phyloP scores from a whole-genome alignment of 2,797 vertebrate genomes.

The Falco peregrinus region DNA sequence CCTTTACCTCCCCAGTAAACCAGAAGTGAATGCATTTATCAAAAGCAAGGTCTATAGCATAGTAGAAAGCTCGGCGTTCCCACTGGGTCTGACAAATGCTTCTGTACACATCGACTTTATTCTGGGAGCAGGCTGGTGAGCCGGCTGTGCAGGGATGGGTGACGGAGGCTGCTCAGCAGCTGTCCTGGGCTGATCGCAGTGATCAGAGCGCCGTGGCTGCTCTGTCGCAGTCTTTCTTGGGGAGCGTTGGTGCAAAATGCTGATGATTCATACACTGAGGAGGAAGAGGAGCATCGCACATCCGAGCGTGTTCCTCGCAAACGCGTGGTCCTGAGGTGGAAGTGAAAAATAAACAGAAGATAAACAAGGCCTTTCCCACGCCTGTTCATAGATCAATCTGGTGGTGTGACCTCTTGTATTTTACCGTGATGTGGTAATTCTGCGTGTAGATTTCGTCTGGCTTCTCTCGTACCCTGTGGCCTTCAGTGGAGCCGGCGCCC shows the following conservation, averaged over 20 bases:
- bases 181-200: rapidly evolving
- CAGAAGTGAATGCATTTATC: not conserved
- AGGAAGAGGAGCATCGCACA: not conserved
- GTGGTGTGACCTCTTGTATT: not conserved
- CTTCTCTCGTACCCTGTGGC: not conserved
- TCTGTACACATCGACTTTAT: not conserved
- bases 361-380: not conserved
- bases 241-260: not conserved
- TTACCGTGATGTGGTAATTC: not conserved
- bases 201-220: rapidly evolving
- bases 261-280: not conserved
- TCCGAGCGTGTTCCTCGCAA: not conserved
- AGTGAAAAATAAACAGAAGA: not conserved
- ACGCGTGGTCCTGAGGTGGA: not conserved
- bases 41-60: not conserved
- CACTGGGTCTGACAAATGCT: not conserved
- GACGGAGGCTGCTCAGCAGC: rapidly evolving
- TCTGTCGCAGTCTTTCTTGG: rapidly evolving
- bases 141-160: not conserved
- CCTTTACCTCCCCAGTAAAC: not conserved
- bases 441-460: rapidly evolving
- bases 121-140: not conserved
- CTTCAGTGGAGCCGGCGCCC: not conserved
- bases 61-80: not conserved
- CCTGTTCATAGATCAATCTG: not conserved